Conservation (phyloP, 1,140 invertebrate genomes). For the Aphelenchoides avenae region DNA sequence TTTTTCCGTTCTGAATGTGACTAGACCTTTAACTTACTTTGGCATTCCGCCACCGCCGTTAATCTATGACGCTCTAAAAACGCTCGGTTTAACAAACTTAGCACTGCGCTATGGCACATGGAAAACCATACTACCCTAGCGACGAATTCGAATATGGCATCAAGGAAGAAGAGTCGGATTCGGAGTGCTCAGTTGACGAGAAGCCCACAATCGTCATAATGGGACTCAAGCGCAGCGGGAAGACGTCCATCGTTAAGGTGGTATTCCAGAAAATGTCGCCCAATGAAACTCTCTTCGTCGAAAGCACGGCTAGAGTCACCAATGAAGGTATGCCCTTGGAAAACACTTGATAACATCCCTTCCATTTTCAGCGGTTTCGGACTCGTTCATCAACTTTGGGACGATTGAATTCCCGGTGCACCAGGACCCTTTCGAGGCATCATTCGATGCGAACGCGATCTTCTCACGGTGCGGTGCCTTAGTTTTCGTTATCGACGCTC, state of each 20-base stretch:
- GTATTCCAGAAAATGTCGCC: slow-evolving; percentile 99
- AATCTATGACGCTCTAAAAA: no score
- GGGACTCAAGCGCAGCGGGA: slow-evolving; percentile 73
- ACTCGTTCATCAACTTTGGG: slow-evolving; percentile 98
- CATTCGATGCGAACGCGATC: slow-evolving; percentile 89
- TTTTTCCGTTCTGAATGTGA: no score
- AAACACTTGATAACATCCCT: slow-evolving; percentile 21
- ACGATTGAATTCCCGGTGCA: slow-evolving; percentile 99
- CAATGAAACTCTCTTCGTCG: slow-evolving; percentile 97
- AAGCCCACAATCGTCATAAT: slow-evolving; percentile 39
- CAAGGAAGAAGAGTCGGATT: slow-evolving; percentile 39
- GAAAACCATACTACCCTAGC: no score
- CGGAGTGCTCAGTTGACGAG: slow-evolving; percentile 38
- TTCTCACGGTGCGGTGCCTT: slow-evolving; percentile 80
- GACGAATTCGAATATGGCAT: slow-evolving; percentile 38
- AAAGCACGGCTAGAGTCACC: slow-evolving; percentile 95
- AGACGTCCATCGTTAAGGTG: slow-evolving; percentile 99
- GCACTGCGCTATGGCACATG: no score
- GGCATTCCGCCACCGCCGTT: no score
- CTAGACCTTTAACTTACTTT: no score
- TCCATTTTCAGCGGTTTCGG: slow-evolving; percentile 69
- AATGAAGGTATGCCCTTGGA: slow-evolving; percentile 68
- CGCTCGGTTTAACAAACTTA: no score
- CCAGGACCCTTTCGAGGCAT: slow-evolving; percentile 92
- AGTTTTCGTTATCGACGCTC: slow-evolving; percentile 98